phyloP scores from a whole-genome alignment of 1,140 invertebrate genomes.

The Pseudoatta argentina region DNA sequence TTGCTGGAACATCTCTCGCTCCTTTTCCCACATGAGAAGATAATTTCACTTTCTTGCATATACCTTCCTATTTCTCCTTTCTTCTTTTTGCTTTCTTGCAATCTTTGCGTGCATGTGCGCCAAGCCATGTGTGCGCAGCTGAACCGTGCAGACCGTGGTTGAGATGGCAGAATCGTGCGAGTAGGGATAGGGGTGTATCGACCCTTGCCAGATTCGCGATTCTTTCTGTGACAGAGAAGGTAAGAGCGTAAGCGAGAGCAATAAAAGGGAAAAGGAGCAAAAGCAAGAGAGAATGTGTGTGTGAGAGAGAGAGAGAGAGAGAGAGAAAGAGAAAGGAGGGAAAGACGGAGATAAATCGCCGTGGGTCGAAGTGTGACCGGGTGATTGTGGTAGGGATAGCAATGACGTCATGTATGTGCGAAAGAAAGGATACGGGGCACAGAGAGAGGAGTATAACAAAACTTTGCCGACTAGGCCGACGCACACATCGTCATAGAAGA shows the following conservation, averaged over 20 bases:
- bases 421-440: constrained; percentile 63
- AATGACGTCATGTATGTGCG: constrained; percentile 75
- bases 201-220: constrained; percentile 81
- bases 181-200: constrained; percentile 79
- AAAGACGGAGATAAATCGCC: constrained; percentile 41
- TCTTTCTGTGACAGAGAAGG: constrained; percentile 74
- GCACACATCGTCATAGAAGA: constrained; percentile 30
- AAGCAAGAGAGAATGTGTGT: background rate
- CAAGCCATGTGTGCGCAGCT: constrained; percentile 34
- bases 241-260: background rate
- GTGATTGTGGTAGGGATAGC: constrained; percentile 54
- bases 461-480: constrained; percentile 70
- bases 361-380: constrained; percentile 55
- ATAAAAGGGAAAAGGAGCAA: background rate
- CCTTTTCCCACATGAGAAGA: background rate
- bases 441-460: constrained; percentile 35
- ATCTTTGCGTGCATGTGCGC: constrained; percentile 54
- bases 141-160: constrained; percentile 33
- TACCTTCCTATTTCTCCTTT: background rate
- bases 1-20: constrained; percentile 26
- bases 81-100: background rate
- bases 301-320: too few species aligned
- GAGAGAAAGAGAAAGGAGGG: constrained; percentile 1
- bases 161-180: constrained; percentile 28
- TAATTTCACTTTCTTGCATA: too few species aligned